Percentiles rank a stretch among this genome's conserved stretches.
These are phyloP conservation scores for Sisor rabdophorus DNA, from an alignment of 2,113 vertebrate genomes.

Conservation along the genomic window DNA sequence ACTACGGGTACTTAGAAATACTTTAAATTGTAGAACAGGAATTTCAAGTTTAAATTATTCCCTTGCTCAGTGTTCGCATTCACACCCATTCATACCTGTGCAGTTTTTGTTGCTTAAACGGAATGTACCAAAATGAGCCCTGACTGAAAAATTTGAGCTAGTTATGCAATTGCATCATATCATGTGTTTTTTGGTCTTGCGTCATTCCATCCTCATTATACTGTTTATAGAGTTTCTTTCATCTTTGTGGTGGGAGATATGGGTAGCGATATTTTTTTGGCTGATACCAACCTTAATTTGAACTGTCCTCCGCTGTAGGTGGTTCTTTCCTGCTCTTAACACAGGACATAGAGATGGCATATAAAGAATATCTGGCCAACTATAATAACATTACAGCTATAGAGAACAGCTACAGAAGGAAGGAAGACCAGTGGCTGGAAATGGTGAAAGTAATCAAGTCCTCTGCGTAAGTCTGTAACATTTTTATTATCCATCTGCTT, in stretches of 20 bases:
- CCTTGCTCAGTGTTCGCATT: not conserved
- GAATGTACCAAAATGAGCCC: not conserved
- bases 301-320: constrained; percentile 64
- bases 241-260: not conserved
- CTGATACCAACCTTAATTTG: not conserved
- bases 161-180: not conserved
- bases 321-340: constrained; percentile 81
- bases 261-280: too few relatives aligned
- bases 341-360: constrained; percentile 79
- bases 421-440: constrained; percentile 74
- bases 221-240: not conserved
- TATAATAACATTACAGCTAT: constrained; percentile 76
- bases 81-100: not conserved
- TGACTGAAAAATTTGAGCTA: not conserved
- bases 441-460: constrained; percentile 72
- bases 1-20: not conserved
- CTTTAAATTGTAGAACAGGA: not conserved
- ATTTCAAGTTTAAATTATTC: constrained; percentile 25
- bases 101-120: not conserved
- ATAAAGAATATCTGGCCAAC: constrained; percentile 83
- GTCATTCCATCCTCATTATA: not conserved
- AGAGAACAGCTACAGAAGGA: constrained; percentile 81
- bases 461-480: constrained; percentile 71
- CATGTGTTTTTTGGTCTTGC: not conserved
- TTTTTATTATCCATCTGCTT: not conserved